Base-by-base conservation (phyloP, 2,888 invertebrate genomes). In the Ichneumon xanthorius region DNA sequence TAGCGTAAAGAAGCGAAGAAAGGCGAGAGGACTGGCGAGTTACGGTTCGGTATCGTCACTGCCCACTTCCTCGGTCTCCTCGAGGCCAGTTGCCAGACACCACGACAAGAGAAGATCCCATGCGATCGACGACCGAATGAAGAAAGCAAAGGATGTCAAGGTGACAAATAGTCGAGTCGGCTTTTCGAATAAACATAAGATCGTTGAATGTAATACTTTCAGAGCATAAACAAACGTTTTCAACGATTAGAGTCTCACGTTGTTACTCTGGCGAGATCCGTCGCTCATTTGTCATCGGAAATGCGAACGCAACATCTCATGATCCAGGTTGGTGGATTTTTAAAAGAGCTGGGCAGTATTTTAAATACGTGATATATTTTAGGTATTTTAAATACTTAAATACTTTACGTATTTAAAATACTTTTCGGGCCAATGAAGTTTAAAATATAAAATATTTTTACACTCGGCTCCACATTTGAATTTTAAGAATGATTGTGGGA, bases 231-330 rank as follows among this genome's bases (percentile, higher is more conserved):
- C 94, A 97, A 97, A 93, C 95, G 98, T 68, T 98, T 98, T 94
- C 98, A 98, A 93, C 95, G 98, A 5, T 94, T 98, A 87, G 98
- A 98, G 94, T 97, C 98, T 0, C 98, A 98, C 94, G 98, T 98
- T 70, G 98, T 98, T 77, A 98, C 98, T 1, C 94, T 98, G 87
- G 98, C 98, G 0, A 95, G 98, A 82, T 98, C 98, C 68, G 98
- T 98, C 30, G 98, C 98, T 19, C 98, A 98, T 94, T 95, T 98
- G 58, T 98, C 98, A 53, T 97, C 97, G 4, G 98, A 98, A 95
- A 97, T 98, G 97, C 94, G 98, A 85, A 97, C 98, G 0, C 98
- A 98, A 92, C 98, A 98, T 93, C 95, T 97, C 83, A 97, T 98
- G 95, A 97, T 97, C 94, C 97, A 95, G 94, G 95, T 95, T 89